Conservation (phyloP, 30 jellyfish, hydroid and myxozoan genomes). For the Thelohanellus kitauei region DNA sequence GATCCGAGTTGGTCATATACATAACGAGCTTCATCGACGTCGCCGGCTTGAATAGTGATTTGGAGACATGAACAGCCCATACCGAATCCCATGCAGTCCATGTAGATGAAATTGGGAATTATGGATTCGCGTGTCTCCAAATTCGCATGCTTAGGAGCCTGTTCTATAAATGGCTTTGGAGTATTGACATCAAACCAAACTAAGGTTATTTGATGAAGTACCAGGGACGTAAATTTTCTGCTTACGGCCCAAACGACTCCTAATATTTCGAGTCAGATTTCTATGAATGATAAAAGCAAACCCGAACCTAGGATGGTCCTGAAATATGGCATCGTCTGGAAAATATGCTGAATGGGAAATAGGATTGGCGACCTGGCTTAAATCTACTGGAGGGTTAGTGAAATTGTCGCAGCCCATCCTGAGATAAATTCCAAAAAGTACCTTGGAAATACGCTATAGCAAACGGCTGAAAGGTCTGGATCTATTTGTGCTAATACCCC, state of each 20-base stretch:
- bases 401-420: slow-evolving; percentile 69
- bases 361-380: slow-evolving; percentile 4
- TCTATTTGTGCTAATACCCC: slow-evolving; percentile 5
- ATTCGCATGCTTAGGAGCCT: slow-evolving; percentile 31
- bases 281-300: slow-evolving; percentile 10
- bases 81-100: slow-evolving; percentile 96
- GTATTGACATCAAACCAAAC: slow-evolving; percentile 41
- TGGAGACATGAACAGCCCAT: slow-evolving; percentile 90
- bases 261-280: slow-evolving; percentile 37
- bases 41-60: slow-evolving; percentile 85
- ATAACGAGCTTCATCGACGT: slow-evolving; percentile 50
- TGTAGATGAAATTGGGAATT: slow-evolving; percentile 40
- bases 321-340: slow-evolving; percentile 63
- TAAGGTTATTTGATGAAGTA: not conserved
- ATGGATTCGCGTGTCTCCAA: slow-evolving; percentile 49
- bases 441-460: slow-evolving; percentile 64
- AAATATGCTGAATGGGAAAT: slow-evolving; percentile 36
- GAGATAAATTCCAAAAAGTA: not conserved
- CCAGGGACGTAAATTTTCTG: slow-evolving; percentile 67
- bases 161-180: slow-evolving; percentile 44
- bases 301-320: slow-evolving; percentile 58
- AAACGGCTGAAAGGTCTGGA: slow-evolving; percentile 17
- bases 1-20: slow-evolving; percentile 68
- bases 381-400: slow-evolving; percentile 18
- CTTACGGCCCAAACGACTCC: slow-evolving; percentile 44